These are phyloP conservation scores for Melangyna quadrimaculata DNA, from an alignment of 2,888 invertebrate species.

Conservation along the genomic window DNA sequence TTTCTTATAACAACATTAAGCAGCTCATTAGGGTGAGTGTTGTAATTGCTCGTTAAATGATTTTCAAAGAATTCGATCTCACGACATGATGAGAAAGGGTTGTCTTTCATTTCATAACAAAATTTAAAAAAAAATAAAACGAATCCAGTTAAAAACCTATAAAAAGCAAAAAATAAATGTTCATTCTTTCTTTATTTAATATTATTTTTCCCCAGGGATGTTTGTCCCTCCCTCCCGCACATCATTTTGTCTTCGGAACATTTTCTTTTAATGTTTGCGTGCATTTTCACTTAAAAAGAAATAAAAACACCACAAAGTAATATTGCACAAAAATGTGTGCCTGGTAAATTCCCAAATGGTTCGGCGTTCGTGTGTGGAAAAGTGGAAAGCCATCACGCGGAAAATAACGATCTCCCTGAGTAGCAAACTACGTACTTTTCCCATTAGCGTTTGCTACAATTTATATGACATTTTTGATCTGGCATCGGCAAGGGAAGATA, in stretches of 20 bases:
- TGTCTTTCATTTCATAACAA: neutral
- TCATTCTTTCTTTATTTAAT: too few species aligned
- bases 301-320: constrained; percentile 30
- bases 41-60: constrained; percentile 38
- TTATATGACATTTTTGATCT: constrained; percentile 64
- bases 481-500: constrained; percentile 29
- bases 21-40: constrained; percentile 28
- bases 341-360: neutral
- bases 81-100: constrained; percentile 32
- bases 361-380: constrained; percentile 34
- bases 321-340: constrained; percentile 33
- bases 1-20: constrained; percentile 20
- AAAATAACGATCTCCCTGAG: constrained; percentile 59
- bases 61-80: constrained; percentile 44
- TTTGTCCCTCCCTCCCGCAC: neutral
- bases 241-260: neutral
- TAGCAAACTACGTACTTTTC: constrained; percentile 53
- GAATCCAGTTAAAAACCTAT: constrained; percentile 32
- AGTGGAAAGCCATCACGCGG: constrained; percentile 38
- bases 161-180: constrained; percentile 47
- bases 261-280: neutral
- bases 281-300: constrained; percentile 17
- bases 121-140: neutral
- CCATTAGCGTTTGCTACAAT: constrained; percentile 62
- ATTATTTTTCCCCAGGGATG: constrained; percentile 30